Conservation (phyloP, 2,888 invertebrate species). For the Rotaria macrura region DNA sequence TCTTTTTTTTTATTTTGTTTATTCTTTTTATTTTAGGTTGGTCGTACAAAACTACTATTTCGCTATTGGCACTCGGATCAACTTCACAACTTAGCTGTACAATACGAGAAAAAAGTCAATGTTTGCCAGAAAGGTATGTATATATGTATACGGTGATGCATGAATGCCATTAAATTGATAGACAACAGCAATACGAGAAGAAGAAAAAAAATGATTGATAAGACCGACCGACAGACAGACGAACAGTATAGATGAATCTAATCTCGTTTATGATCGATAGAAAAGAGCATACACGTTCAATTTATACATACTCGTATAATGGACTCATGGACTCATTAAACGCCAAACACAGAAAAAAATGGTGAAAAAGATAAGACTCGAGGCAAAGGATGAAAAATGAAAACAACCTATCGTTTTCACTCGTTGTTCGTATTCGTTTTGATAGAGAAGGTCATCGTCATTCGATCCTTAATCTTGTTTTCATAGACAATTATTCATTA, state of each 20-base stretch:
- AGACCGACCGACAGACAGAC: background rate
- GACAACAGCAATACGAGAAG: background rate
- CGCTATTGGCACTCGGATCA: constrained; percentile 36
- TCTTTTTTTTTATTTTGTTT: background rate
- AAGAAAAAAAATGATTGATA: background rate
- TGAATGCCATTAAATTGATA: background rate
- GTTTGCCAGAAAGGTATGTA: constrained; percentile 38
- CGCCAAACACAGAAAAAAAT: background rate
- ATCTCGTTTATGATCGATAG: constrained; percentile 8
- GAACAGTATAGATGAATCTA: background rate
- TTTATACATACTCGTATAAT: background rate
- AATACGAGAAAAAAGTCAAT: constrained; percentile 37
- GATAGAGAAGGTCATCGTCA: background rate
- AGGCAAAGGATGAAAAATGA: background rate
- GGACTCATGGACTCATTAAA: background rate
- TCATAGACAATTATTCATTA: background rate
- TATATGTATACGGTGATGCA: background rate
- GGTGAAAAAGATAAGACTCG: background rate
- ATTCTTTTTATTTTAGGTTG: constrained; percentile 37
- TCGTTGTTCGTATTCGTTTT: background rate
- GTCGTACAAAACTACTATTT: constrained; percentile 40
- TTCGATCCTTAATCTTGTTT: background rate
- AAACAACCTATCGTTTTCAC: background rate
- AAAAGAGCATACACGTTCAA: background rate
- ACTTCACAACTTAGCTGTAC: constrained; percentile 36